phyloP scores from a whole-genome alignment of 2,888 invertebrate genomes.

The Drosophila prostipennis region DNA sequence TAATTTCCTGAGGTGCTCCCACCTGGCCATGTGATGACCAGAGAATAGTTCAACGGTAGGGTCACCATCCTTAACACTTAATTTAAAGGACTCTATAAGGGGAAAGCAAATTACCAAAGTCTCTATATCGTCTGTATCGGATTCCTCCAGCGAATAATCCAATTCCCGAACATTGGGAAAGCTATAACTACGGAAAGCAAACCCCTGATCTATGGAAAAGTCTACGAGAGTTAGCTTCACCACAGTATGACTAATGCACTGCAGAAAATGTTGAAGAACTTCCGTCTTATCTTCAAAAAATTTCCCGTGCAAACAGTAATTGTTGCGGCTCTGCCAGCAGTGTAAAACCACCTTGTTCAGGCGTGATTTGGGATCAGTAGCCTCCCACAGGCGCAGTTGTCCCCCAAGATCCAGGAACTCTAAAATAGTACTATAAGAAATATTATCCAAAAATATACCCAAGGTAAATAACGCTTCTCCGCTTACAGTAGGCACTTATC shows the following conservation, averaged over 20 bases:
- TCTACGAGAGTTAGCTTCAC: background rate
- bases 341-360: conserved; percentile 1
- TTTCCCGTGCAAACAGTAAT: background rate
- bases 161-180: conserved; percentile 6
- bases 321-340: conserved; percentile 14
- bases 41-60: background rate
- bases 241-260: conserved; percentile 9
- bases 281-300: background rate
- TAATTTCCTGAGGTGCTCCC: conserved; percentile 12
- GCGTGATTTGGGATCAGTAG: conserved; percentile 8
- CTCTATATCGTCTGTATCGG: background rate
- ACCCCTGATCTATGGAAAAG: conserved; percentile 11
- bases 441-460: background rate
- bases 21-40: conserved; percentile 9
- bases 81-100: conserved; percentile 6
- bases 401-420: conserved; percentile 16
- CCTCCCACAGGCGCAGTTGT: conserved; percentile 31
- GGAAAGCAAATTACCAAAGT: conserved; percentile 25
- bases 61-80: background rate
- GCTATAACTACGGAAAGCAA: conserved; percentile 1
- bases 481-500: conserved; percentile 37
- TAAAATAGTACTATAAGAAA: conserved; percentile 15
- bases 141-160: conserved; percentile 4
- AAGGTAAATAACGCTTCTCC: no score
- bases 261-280: conserved; percentile 13